phyloP scores from a whole-genome alignment of 2,113 vertebrate genomes.

The Sturnus vulgaris region DNA sequence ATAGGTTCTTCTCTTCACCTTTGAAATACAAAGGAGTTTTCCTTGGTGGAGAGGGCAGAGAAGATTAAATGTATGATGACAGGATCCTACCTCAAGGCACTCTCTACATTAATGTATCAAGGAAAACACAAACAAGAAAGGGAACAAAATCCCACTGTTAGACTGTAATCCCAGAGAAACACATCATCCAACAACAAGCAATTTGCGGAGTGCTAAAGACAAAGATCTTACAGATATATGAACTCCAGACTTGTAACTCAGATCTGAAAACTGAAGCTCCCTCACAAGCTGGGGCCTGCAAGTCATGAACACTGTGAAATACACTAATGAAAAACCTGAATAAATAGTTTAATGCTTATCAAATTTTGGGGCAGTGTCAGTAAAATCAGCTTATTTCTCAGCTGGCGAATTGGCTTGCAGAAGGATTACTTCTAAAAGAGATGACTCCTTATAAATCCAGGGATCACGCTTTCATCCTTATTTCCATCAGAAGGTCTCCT shows the following conservation, averaged over 20 bases:
- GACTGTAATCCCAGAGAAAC: neutral
- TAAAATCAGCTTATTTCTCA: neutral
- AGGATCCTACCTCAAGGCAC: neutral
- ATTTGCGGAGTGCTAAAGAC: neutral
- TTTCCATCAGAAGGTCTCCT: neutral
- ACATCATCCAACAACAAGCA: neutral
- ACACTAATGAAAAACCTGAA: neutral
- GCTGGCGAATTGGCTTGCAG: neutral
- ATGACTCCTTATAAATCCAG: neutral
- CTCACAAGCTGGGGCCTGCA: neutral
- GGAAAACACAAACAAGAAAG: neutral
- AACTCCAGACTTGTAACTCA: neutral
- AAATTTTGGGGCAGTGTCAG: neutral
- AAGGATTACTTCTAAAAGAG: neutral
- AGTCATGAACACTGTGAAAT: neutral
- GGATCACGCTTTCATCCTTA: neutral
- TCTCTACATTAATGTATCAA: neutral
- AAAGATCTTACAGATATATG: neutral
- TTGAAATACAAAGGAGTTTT: neutral
- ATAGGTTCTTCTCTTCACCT: constrained; percentile 27
- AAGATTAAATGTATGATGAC: neutral
- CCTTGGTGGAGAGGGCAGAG: neutral
- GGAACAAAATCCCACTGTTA: neutral
- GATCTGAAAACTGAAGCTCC: neutral
- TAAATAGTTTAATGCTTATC: neutral